These are phyloP conservation scores for Pongo pygmaeus DNA, from an alignment of 2,113 vertebrate genomes.

Conservation along the genomic window DNA sequence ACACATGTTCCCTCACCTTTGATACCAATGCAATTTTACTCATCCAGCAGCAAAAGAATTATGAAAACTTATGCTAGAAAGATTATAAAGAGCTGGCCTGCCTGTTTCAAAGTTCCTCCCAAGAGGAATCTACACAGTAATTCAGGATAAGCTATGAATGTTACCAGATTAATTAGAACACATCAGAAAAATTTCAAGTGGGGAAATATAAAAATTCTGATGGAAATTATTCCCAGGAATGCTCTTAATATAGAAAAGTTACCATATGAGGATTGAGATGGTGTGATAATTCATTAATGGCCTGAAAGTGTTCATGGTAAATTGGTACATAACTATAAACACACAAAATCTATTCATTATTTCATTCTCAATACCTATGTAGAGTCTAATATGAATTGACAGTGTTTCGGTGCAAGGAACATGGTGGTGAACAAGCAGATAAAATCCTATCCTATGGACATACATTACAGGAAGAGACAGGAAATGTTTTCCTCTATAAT, in stretches of 20 bases:
- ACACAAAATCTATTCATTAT: not conserved
- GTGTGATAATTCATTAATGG: conserved; percentile 37
- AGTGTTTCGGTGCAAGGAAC: not conserved
- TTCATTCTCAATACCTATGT: conserved; percentile 14
- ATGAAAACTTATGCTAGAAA: conserved; percentile 46
- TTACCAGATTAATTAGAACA: conserved; percentile 68
- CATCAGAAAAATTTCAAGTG: conserved; percentile 55
- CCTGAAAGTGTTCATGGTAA: not conserved
- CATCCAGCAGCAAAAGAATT: conserved; percentile 43
- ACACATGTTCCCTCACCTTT: conserved; percentile 46
- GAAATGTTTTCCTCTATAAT: not conserved
- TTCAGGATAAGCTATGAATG: conserved; percentile 32
- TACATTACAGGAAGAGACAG: not conserved
- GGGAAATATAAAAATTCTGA: conserved; percentile 53
- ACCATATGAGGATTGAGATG: not conserved
- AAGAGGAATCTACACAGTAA: conserved; percentile 12
- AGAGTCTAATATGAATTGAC: not conserved
- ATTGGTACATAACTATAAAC: conserved; percentile 20
- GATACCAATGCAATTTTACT: conserved; percentile 33
- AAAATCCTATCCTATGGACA: not conserved
- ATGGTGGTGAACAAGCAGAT: not conserved
- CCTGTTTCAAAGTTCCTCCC: conserved; percentile 49
- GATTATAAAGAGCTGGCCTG: conserved; percentile 25
- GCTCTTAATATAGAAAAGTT: conserved; percentile 34
- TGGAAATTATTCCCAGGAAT: conserved; percentile 62